Conservation (phyloP, 2,113 vertebrate genomes). For the Pituophis catenifer region DNA sequence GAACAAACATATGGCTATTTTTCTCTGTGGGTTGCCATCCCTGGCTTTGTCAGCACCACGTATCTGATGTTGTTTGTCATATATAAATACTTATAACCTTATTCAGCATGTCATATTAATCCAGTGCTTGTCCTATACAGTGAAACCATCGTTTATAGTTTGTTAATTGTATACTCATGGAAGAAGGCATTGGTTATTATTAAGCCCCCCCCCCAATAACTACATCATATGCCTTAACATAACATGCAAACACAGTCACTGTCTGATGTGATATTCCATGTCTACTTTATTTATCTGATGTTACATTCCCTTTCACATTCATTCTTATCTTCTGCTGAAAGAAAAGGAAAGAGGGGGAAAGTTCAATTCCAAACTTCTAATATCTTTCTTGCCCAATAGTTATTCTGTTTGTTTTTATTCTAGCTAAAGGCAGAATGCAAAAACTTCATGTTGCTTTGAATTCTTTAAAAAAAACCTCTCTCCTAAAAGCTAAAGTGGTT, state of each 20-base stretch:
- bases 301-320: too few species aligned
- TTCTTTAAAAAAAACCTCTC: slow-evolving; percentile 5
- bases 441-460: background rate
- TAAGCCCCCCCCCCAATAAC: background rate
- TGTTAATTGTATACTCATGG: background rate
- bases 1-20: background rate
- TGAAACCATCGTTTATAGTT: background rate
- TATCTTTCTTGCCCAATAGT: slow-evolving; percentile 2
- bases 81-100: background rate
- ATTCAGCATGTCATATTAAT: background rate
- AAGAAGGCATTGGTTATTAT: background rate
- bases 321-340: background rate
- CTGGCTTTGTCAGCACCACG: background rate
- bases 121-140: background rate
- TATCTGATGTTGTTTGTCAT: background rate
- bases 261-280: background rate
- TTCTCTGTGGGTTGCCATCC: background rate
- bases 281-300: background rate
- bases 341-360: background rate
- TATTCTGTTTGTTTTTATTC: background rate
- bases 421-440: background rate
- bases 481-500: slow-evolving; percentile 20
- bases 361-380: background rate
- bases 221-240: background rate
- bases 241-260: background rate